A percentile compares a stretch with the other conserved stretches of the same genome.
Conservation (phyloP, 2,797 vertebrate genomes). For the Phoebastria nigripes region DNA sequence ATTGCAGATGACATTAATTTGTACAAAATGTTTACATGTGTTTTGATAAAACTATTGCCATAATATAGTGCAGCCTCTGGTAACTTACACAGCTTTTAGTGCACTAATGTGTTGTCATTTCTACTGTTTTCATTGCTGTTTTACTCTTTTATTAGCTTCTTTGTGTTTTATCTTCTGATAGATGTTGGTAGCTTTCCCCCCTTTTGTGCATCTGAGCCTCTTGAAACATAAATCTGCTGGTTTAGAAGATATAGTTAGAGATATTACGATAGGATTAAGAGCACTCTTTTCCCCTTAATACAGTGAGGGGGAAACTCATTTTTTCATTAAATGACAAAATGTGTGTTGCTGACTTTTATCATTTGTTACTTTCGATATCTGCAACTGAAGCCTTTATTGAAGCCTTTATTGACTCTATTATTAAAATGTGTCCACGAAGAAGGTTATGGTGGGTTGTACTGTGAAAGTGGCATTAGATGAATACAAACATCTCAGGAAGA, state of each 20-base stretch:
- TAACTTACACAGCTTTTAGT: neutral
- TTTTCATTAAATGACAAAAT: constrained; percentile 17
- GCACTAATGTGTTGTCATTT: neutral
- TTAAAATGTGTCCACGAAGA: neutral
- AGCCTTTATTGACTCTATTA: neutral
- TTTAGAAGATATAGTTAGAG: neutral
- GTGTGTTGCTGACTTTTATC: neutral
- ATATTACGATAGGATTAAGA: constrained; percentile 21
- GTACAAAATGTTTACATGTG: neutral
- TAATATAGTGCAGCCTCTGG: neutral
- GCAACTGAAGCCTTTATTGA: neutral
- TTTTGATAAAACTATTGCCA: neutral
- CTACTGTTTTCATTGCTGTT: neutral
- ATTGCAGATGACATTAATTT: neutral
- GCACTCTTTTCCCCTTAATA: neutral
- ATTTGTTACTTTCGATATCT: neutral
- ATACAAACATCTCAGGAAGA: neutral
- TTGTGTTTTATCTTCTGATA: neutral
- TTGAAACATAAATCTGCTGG: constrained; percentile 1
- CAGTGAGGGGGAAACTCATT: neutral
- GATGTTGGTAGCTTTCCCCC: neutral
- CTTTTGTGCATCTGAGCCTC: neutral
- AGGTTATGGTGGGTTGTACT: neutral
- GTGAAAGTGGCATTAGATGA: neutral
- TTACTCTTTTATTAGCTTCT: neutral